phyloP scores from a whole-genome alignment of 1,140 invertebrate species.

The Elysia chlorotica region DNA sequence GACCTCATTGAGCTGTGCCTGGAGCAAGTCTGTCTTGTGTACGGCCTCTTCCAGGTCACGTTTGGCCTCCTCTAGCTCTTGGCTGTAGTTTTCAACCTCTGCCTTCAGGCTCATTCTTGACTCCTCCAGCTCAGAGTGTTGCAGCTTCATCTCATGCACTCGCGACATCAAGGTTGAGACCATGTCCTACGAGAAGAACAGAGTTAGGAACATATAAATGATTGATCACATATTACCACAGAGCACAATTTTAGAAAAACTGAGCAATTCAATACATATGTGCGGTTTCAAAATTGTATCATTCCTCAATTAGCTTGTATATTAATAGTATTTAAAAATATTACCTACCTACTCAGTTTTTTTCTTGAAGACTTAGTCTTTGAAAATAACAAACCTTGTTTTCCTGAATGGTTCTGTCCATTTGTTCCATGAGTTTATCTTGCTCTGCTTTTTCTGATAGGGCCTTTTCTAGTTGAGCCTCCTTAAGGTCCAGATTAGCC shows the following conservation, averaged over 20 bases:
- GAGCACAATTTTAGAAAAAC: not conserved
- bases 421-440: conserved; percentile 4
- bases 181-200: not conserved
- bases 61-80: conserved; percentile 4
- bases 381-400: conserved; percentile 23
- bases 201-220: not conserved
- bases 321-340: too few relatives aligned
- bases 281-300: too few relatives aligned
- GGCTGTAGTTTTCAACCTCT: conserved; percentile 9
- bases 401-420: conserved; percentile 13
- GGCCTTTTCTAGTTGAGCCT: conserved; percentile 2
- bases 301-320: too few relatives aligned
- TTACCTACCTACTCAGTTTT: not conserved
- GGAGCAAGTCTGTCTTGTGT: not conserved
- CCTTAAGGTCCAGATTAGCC: conserved; percentile 1
- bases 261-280: too few relatives aligned
- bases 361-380: too few relatives aligned
- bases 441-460: conserved; percentile 8
- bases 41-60: not conserved
- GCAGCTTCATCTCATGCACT: conserved; percentile 13
- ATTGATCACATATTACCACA: not conserved
- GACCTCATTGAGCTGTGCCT: not conserved
- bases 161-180: conserved; percentile 14
- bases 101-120: not conserved
- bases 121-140: not conserved